Conservation (phyloP, 2,113 vertebrate genomes). For the Aegithalos caudatus region DNA sequence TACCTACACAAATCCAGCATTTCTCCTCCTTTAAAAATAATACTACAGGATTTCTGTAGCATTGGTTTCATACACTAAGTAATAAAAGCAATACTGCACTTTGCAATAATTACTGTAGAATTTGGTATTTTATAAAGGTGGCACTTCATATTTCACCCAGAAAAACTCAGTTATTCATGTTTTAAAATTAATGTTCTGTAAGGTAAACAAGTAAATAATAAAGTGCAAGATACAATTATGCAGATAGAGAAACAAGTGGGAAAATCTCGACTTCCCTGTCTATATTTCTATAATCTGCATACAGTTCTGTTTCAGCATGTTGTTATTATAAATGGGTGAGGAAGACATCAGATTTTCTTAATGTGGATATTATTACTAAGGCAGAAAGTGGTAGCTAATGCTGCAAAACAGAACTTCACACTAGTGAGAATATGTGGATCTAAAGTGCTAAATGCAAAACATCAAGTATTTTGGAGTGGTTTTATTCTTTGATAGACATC, state of each 20-base stretch:
- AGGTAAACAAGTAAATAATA: not conserved
- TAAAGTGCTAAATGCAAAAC: not conserved
- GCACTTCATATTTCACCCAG: not conserved
- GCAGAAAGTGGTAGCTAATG: not conserved
- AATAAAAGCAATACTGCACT: not conserved
- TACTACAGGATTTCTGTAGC: not conserved
- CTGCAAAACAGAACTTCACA: not conserved
- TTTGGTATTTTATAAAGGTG: not conserved
- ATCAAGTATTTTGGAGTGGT: fast-evolving
- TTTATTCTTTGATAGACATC: not conserved
- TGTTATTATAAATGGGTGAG: not conserved
- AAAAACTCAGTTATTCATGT: not conserved
- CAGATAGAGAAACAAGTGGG: not conserved
- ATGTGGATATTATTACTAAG: not conserved
- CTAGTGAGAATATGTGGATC: not conserved
- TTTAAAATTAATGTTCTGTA: not conserved
- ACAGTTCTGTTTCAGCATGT: not conserved
- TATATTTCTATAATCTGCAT: not conserved
- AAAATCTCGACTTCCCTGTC: not conserved
- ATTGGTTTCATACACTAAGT: not conserved
- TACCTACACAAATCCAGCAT: not conserved
- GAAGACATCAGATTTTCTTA: not conserved
- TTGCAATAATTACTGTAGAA: not conserved
- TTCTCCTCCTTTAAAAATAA: not conserved
- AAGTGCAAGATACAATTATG: not conserved